Evolutionary conservation across 2,888 invertebrate species (phyloP), one percentile per base, ranked within the genome.

Genomic region (Megastigmus dorsalis): DNA sequence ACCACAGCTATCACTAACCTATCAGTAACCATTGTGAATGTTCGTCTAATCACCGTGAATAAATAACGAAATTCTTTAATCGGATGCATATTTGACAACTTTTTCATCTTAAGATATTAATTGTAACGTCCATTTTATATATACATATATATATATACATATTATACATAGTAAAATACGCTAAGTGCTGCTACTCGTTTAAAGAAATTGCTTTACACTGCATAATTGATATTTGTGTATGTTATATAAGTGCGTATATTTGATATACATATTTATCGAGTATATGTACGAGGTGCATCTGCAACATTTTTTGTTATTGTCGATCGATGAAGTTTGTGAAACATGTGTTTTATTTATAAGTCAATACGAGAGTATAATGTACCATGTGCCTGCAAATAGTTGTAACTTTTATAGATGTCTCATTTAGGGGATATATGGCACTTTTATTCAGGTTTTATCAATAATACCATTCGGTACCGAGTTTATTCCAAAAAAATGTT

Each of bases 321-420:
- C n/a, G 26, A 48, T 48, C 26, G 13, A 18, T n/a, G 38, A 55
- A 68, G 45, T 15, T 18, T 59, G 48, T 50, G 23, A 43, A 43
- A 62, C n/a, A 57, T 18, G 10, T 48, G 59, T 57, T 48, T 68
- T 36, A 57, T 48, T 48, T 23, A 33, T 52, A 54, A 45, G 26
- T 45, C 33, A 13, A 60, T 69, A 60, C n/a, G 15, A 52, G 18
- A 43, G 26, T 52, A 50, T 62, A 62, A 48, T 33, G 20, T 48
- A 65, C 15, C 23, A 41, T 54, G 65, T 65, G 65, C 65, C 63
- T 63, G 48, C 28, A 48, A 50, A 33, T 55, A 54, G 65, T 59
- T 60, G n/a, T 66, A 59, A 66, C 41, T 26, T 38, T 23, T 38
- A 63, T 54, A 65, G 23, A 70, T 50, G 18, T 59, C 28, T 59